Base-by-base conservation (phyloP, 2,888 invertebrate genomes). In the Dione juno region DNA sequence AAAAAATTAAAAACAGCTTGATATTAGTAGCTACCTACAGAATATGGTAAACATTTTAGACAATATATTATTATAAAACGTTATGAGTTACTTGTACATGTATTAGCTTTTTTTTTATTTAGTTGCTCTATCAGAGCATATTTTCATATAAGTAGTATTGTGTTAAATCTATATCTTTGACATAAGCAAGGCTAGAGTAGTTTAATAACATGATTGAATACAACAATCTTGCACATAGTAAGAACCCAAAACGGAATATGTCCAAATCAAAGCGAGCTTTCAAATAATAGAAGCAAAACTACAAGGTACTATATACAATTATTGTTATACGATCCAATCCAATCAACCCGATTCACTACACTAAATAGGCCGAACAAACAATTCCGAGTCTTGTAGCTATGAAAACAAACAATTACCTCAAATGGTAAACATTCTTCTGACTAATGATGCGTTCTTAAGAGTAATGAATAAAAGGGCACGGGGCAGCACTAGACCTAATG, bases 401-500 rank as follows among this genome's bases (percentile, higher is more conserved):
- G 79, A 81, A 78, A 88, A 84, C 81, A 81, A 83, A 84, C 85
- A 83, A 83, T 82, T 79, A 80, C 82, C 80, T 82, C 84, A 84
- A 89, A 80, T 80, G 78, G 78, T 75, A 70, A 81, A 78, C 83
- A 85, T 88, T 89, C 85, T 87, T 87, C 83, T 81, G 81, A 82
- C 80, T 86, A 87, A 88, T 85, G 82, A 69, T 69, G 65, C 77
- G 81, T 86, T 82, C 85, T 88, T 84, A 86, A 78, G 82, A 84
- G 86, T 88, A 89, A 89, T 89, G 86, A 88, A 85, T 88, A 86
- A 88, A 85, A 82, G 82, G 77, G 76, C 79, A 76, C 77, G 78
- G 76, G 77, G 78, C 78, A 78, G 83, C 83, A 82, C 81, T 84
- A 85, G 82, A 83, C 81, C 84, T 89, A 90, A 90, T 88, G 87